These are phyloP conservation scores for Lepetodrilus schrolli DNA, from an alignment of 2,888 invertebrate genomes.

Conservation along the genomic window DNA sequence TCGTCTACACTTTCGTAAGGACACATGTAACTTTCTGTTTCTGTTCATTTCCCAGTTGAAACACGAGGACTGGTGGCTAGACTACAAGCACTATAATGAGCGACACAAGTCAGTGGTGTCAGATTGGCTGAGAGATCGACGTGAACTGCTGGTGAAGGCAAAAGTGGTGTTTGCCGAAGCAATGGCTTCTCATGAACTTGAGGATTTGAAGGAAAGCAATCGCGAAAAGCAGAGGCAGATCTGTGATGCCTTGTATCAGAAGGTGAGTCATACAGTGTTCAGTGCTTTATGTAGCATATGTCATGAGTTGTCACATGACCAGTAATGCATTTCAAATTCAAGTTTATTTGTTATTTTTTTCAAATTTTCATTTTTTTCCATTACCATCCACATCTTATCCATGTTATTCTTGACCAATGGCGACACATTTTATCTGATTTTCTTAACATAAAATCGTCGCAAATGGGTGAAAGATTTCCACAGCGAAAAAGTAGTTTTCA, in stretches of 20 bases:
- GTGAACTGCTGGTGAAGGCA: slow-evolving; percentile 62
- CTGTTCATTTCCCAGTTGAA: slow-evolving; percentile 52
- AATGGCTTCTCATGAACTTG: slow-evolving; percentile 56
- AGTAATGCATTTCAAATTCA: too few species aligned
- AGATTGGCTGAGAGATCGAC: slow-evolving; percentile 69
- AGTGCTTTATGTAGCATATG: too few species aligned
- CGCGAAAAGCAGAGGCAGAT: slow-evolving; percentile 62
- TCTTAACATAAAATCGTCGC: too few species aligned
- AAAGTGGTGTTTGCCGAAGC: slow-evolving; percentile 51
- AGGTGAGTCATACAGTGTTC: slow-evolving; percentile 51
- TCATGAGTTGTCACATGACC: too few species aligned
- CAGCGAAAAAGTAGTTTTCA: too few species aligned
- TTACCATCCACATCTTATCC: too few species aligned
- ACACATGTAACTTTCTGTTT: background rate
- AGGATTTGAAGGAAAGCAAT: slow-evolving; percentile 63
- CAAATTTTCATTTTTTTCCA: too few species aligned
- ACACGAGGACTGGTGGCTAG: slow-evolving; percentile 73
- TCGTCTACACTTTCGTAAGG: background rate
- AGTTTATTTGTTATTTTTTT: too few species aligned
- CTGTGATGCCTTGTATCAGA: slow-evolving; percentile 64
- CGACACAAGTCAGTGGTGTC: slow-evolving; percentile 62
- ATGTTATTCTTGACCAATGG: too few species aligned
- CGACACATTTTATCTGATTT: too few species aligned
- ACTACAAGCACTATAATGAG: slow-evolving; percentile 66
- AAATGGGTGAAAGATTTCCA: too few species aligned